These are phyloP conservation scores for Aleadryas rufinucha DNA, from an alignment of 2,113 vertebrate species.

Conservation along the genomic window DNA sequence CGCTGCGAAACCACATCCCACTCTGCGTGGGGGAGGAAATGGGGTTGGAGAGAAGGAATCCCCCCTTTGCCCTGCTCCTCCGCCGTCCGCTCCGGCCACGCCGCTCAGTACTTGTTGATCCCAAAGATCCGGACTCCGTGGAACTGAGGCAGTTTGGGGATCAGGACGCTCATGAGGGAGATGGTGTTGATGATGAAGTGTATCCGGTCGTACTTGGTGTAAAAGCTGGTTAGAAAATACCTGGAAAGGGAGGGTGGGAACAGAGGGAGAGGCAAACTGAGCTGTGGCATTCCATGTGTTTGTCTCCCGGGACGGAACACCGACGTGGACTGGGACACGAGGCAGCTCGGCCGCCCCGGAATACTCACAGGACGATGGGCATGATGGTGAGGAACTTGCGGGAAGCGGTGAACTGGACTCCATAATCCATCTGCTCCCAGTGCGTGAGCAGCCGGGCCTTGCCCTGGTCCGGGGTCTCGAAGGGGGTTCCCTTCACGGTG, in stretches of 20 bases:
- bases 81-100: not conserved
- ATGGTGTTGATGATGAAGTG: conserved; percentile 82
- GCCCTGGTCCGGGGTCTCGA: conserved; percentile 95
- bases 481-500: conserved; percentile 94
- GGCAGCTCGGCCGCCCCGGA: not conserved
- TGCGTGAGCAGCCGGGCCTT: conserved; percentile 92
- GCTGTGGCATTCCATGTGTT: rapidly evolving
- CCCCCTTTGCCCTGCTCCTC: not conserved
- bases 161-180: conserved; percentile 80
- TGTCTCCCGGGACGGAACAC: not conserved
- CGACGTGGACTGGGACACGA: not conserved
- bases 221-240: conserved; percentile 84
- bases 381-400: conserved; percentile 98
- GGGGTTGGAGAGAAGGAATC: not conserved
- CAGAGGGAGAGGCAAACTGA: not conserved
- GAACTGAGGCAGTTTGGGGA: conserved; percentile 80
- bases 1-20: conserved; percentile 1
- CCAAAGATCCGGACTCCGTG: conserved; percentile 82
- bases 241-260: conserved; percentile 18
- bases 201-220: conserved; percentile 80
- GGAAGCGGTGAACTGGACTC: conserved; percentile 92
- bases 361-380: conserved; percentile 92
- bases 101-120: conserved; percentile 80
- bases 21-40: not conserved
- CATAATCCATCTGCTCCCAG: conserved; percentile 99